Evolutionary conservation across 2,888 invertebrate genomes (phyloP), one percentile per base, ranked within the genome.

Genomic region (Dinocampus coccinellae): DNA sequence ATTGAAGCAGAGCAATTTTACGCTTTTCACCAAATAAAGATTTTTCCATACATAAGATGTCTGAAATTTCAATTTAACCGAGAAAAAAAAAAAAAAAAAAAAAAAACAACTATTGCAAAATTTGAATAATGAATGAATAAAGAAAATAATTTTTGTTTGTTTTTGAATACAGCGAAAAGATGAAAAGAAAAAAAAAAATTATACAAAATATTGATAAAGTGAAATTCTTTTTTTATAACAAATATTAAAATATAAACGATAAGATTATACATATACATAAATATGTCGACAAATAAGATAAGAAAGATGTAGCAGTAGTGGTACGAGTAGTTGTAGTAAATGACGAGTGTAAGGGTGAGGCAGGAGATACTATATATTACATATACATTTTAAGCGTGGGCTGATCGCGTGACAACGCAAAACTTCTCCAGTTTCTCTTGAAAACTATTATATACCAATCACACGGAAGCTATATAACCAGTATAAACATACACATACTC

Each of bases 371-470:
- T 47, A 47, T 16, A 47, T 47, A n/a, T n/a, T n/a, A n/a, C n/a
- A n/a, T 47, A 47, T 47, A 47, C 9, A 20, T n/a, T 47, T 33
- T n/a, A 10, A 20, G 58, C 55, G 72, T 67, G 67, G 67, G 72
- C 47, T 24, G 53, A 65, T 72, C 62, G 67, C 72, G 72, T 72
- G 72, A 72, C 72, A 67, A 67, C 39, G 42, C 60, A 34, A 47
- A 68, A 57, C 62, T 72, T 68, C 55, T 63, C 67, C 55, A 57
- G 72, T 72, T 72, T 72, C 63, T 57, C 55, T 67, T 34, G 67
- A 72, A 72, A 72, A 68, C 67, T 63, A 72, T 72, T 68, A 72
- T 68, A 67, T 47, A 67, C 62, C 66, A 72, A 72, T 72, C 62
- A 72, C 55, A 63, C 62, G 62, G 53, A 55, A 42, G 53, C 33